Evolutionary conservation across 2,113 vertebrate species (phyloP).

Genomic region (Trogon melanurus): DNA sequence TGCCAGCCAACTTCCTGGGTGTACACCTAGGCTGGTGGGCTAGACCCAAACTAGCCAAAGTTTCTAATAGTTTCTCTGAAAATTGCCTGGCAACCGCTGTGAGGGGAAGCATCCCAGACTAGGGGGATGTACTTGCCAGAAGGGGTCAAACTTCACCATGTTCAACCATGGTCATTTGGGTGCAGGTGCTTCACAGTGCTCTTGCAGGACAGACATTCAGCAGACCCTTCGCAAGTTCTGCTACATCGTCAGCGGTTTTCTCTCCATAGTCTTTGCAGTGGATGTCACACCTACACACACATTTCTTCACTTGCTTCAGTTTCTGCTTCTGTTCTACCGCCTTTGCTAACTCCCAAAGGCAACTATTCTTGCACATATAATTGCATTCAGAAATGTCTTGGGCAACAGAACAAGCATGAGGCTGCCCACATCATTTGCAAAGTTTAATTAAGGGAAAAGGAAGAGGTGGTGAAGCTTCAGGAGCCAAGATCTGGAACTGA

Average conservation of each 20-base stretch:
- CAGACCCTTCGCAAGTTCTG: background rate
- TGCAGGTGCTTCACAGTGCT: background rate
- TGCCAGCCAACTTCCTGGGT: no score
- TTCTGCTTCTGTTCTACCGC: background rate
- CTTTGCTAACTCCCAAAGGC: background rate
- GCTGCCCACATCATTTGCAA: background rate
- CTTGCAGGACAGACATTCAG: background rate
- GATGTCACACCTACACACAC: background rate
- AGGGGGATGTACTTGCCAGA: no score
- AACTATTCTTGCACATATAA: background rate
- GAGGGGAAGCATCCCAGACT: no score
- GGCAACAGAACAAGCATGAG: background rate
- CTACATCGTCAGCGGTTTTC: background rate
- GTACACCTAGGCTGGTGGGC: no score
- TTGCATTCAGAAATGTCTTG: background rate
- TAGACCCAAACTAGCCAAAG: no score
- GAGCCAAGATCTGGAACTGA: background rate
- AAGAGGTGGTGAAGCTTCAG: background rate
- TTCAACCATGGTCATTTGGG: background rate
- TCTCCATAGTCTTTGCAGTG: background rate
- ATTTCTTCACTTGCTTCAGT: background rate
- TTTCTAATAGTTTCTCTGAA: no score
- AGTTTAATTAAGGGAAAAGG: background rate
- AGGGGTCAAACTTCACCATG: background rate
- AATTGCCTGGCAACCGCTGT: no score